Percentiles rank a stretch among this genome's conserved stretches.
phyloP scores from a whole-genome alignment of 1,140 invertebrate genomes.

The Brachionus rotundiformis region DNA sequence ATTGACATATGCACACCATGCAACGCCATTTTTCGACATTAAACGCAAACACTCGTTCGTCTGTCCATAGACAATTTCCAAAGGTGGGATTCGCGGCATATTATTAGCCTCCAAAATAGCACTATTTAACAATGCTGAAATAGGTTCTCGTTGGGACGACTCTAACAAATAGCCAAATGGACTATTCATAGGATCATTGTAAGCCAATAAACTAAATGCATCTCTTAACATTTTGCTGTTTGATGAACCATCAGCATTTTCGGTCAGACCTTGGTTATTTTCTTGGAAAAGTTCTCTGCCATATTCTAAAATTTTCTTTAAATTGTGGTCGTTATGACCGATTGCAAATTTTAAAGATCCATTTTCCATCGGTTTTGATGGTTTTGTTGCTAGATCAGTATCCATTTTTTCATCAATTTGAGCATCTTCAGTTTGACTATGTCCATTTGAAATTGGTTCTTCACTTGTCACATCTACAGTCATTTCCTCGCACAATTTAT shows the following conservation, averaged over 20 bases:
- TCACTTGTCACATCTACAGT: not conserved
- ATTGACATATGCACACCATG: constrained; percentile 88
- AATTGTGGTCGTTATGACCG: constrained; percentile 73
- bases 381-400: constrained; percentile 48
- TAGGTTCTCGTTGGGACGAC: constrained; percentile 84
- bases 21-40: constrained; percentile 84
- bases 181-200: constrained; percentile 94
- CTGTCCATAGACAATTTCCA: constrained; percentile 86
- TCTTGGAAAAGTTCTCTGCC: constrained; percentile 87
- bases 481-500: constrained; percentile 52
- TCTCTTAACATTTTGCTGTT: constrained; percentile 93
- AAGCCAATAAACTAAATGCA: constrained; percentile 94
- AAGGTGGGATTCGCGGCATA: constrained; percentile 80
- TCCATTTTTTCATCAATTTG: constrained; percentile 57
- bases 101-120: constrained; percentile 91
- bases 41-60: constrained; percentile 81
- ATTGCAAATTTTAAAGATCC: constrained; percentile 68
- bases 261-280: constrained; percentile 78
- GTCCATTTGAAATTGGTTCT: constrained; percentile 54
- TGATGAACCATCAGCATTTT: constrained; percentile 78
- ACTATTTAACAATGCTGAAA: constrained; percentile 91
- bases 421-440: constrained; percentile 56
- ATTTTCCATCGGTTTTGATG: constrained; percentile 52
- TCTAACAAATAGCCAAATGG: constrained; percentile 92
- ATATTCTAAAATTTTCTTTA: constrained; percentile 84